These are phyloP conservation scores for Garrulus glandarius DNA, from an alignment of 2,797 vertebrate species.

Conservation along the genomic window DNA sequence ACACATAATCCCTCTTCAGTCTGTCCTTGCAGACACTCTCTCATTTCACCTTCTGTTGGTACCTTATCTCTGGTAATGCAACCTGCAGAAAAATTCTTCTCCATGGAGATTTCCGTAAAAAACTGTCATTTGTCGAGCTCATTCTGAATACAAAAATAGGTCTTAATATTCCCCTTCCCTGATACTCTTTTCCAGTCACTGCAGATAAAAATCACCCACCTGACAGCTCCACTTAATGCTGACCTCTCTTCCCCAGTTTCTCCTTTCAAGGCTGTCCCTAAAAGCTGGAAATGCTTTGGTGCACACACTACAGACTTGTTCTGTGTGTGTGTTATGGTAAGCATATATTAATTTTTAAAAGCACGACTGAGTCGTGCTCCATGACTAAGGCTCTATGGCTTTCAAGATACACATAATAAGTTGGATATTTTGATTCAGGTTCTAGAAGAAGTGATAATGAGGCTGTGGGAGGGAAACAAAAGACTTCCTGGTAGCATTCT, in stretches of 20 bases:
- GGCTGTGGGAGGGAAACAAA: neutral
- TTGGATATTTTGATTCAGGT: neutral
- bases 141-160: conserved; percentile 4
- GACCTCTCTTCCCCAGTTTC: neutral
- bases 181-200: neutral
- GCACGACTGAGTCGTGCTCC: rapidly evolving
- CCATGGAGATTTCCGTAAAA: neutral
- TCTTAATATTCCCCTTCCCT: neutral
- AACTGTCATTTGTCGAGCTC: conserved; percentile 12
- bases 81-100: neutral
- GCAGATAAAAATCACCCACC: neutral
- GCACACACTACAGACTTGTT: neutral
- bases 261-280: neutral
- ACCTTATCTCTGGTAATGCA: neutral
- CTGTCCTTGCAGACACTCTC: neutral
- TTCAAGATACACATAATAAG: neutral
- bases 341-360: neutral
- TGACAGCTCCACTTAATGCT: neutral
- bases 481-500: neutral
- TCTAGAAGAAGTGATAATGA: neutral
- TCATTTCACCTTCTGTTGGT: neutral
- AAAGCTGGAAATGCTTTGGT: neutral
- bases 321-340: neutral
- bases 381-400: neutral
- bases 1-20: neutral